Evolutionary conservation across 53 echinoderm and acorn worm species (phyloP), one percentile per base, ranked within the genome.

Genomic region (Patiria pectinifera): DNA sequence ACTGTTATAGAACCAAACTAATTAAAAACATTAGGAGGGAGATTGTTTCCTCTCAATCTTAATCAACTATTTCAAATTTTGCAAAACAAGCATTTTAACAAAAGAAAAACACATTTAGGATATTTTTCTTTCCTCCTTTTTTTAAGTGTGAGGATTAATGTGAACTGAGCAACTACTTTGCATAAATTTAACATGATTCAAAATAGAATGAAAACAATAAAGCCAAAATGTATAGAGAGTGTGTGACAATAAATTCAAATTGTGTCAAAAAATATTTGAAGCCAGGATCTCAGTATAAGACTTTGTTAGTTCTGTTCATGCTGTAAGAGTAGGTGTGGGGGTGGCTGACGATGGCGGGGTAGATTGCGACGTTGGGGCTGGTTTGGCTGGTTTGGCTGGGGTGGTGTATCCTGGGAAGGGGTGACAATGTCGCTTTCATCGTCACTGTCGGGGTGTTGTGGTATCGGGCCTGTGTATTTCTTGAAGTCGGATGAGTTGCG

Each of bases 401-500:
- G 35, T 35, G 35, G 35, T 35, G 35, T 35, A 35, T 35, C 49
- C 45, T 74, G 62, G 12, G 81, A 21, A 3, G 81, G 49, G 14
- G 48, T 48, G 81, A 49, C 53, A 48, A 81, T 81, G 81, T 81
- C 81, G 53, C 53, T 81, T 14, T 49, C 81, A 81, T 81, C 49
- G 4, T 35, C 35, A 35, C 35, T 35, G 35, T 35, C 35, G 1
- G 35, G 35, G 35, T 35, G 35, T 35, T 35, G 49, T 49, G 81
- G 81, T 4, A 21, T 11, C 16, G 81, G 81, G 48, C 48, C 53
- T 49, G 81, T 81, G 81, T 81, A 81, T 21, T 81, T 81, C 81
- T 81, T 81, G 53, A 81, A 81, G 81, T 81, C 48, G 18, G 81
- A 81, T 49, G 81, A 81, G 81, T 81, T 81, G 81, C 85, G 85